Evolutionary conservation across 1,140 invertebrate species (phyloP).

Genomic region (Drosophila prosaltans): DNA sequence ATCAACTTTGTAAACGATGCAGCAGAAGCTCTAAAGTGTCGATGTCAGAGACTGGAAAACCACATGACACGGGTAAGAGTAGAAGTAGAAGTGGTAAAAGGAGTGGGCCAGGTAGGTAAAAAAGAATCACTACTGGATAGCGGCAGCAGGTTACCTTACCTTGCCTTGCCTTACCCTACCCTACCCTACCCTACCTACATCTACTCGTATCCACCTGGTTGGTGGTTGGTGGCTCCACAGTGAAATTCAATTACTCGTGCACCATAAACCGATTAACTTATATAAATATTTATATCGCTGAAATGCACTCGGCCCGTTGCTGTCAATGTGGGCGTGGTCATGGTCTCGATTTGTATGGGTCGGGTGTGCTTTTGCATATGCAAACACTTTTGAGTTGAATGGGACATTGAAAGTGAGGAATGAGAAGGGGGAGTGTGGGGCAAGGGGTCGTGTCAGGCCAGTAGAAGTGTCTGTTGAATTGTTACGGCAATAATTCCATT

Average conservation of each 20-base stretch:
- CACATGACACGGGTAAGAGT: not conserved
- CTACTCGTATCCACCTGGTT: not conserved
- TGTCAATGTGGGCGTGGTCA: conserved; percentile 46
- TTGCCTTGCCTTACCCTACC: too few species aligned
- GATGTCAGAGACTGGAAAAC: conserved; percentile 8
- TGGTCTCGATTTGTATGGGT: conserved; percentile 15
- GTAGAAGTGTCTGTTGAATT: conserved; percentile 19
- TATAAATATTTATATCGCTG: conserved; percentile 80
- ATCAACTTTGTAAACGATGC: conserved; percentile 15
- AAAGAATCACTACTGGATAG: not conserved
- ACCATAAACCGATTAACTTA: conserved; percentile 80
- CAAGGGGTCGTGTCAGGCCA: not conserved
- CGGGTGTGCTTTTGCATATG: conserved; percentile 68
- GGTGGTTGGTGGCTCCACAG: conserved; percentile 40
- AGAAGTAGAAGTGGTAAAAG: not conserved
- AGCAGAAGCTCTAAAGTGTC: not conserved
- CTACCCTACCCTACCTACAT: not conserved
- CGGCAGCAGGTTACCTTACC: not conserved
- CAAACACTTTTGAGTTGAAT: conserved; percentile 61
- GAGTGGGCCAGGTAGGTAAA: not conserved
- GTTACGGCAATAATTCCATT: conserved; percentile 69
- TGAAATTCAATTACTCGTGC: conserved; percentile 79
- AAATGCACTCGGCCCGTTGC: conserved; percentile 55
- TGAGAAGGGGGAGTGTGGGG: not conserved
- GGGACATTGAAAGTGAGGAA: conserved; percentile 25